phyloP scores from a whole-genome alignment of 1,140 invertebrate species.

The Nasonia vitripennis region DNA sequence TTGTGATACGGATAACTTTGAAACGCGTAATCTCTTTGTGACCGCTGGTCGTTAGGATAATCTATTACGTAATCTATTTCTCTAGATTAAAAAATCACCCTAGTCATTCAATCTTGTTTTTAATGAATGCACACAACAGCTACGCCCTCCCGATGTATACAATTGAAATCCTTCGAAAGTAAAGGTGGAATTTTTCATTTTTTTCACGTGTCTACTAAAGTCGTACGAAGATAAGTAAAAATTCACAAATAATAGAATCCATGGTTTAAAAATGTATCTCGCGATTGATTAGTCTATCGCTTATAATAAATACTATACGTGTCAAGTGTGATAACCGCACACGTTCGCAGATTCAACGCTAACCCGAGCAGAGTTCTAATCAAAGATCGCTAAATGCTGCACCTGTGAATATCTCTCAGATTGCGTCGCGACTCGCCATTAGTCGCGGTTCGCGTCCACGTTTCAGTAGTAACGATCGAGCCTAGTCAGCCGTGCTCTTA shows the following conservation, averaged over 20 bases:
- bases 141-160: background rate
- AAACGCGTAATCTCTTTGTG: constrained; percentile 1
- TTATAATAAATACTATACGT: background rate
- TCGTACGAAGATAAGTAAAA: background rate
- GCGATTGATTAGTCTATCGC: no score
- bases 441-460: background rate
- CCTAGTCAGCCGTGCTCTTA: background rate
- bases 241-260: no score
- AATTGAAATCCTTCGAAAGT: constrained; percentile 4
- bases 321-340: background rate
- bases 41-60: background rate
- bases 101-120: constrained; percentile 13
- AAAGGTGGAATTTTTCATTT: background rate
- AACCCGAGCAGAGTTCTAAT: no score
- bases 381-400: background rate
- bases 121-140: background rate
- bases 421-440: background rate
- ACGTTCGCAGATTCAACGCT: background rate
- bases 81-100: background rate
- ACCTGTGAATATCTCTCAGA: background rate
- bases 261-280: no score
- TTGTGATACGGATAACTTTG: background rate
- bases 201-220: background rate
- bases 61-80: constrained; percentile 5
- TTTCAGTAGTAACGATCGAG: background rate